A percentile compares a stretch with the other conserved stretches of the same genome.
Conservation (phyloP, 64 coral and sea anemone species). For the Montipora foliosa region DNA sequence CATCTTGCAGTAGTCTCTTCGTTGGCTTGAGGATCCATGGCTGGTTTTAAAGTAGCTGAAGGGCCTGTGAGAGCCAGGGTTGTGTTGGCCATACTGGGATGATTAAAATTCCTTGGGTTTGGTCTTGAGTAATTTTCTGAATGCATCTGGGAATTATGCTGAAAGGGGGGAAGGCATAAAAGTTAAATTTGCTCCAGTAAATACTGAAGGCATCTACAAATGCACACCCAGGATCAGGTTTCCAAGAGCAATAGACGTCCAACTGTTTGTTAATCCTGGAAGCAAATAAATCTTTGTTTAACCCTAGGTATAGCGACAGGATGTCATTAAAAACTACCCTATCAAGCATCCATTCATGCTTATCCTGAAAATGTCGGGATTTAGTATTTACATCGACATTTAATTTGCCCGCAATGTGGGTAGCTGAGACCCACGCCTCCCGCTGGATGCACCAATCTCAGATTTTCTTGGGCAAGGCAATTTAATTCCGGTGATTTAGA, state of each 20-base stretch:
- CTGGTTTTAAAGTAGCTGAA: too few species aligned
- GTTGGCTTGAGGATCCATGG: too few species aligned
- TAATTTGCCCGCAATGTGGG: background rate
- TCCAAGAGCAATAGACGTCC: background rate
- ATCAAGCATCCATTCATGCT: background rate
- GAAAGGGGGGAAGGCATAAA: background rate
- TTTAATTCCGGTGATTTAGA: background rate
- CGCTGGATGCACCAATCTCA: background rate
- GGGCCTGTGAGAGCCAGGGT: too few species aligned
- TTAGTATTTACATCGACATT: background rate
- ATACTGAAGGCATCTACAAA: background rate
- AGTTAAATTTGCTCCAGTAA: background rate
- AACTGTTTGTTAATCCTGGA: too few species aligned
- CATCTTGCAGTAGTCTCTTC: too few species aligned
- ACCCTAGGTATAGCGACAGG: background rate
- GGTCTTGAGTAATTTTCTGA: too few species aligned
- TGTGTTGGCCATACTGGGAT: too few species aligned
- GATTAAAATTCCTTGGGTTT: too few species aligned
- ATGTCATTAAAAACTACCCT: background rate
- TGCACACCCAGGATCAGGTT: background rate
- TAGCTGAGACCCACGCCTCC: background rate
- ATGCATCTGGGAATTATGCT: too few species aligned
- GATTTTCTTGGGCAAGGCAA: background rate
- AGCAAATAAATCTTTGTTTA: background rate
- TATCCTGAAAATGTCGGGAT: background rate